These are phyloP conservation scores for Cryptus viduatorius DNA, from an alignment of 2,888 invertebrate genomes.

Conservation along the genomic window DNA sequence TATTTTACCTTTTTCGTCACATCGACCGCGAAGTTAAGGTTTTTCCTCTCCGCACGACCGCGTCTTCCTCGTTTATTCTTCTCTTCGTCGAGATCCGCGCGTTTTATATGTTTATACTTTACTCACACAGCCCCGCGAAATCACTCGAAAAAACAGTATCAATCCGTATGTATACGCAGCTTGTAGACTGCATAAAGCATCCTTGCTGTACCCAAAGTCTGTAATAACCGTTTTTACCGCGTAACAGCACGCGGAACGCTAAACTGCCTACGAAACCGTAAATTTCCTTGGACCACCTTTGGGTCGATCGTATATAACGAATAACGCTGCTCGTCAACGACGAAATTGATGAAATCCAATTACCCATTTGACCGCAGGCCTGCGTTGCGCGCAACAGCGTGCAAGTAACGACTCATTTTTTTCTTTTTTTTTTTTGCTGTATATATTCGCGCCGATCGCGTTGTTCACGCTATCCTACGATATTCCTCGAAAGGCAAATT, in stretches of 20 bases:
- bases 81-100: too few species aligned
- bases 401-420: neutral
- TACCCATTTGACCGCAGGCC: neutral
- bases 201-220: neutral
- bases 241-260: slow-evolving; percentile 7
- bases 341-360: slow-evolving; percentile 7
- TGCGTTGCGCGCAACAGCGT: neutral
- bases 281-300: slow-evolving; percentile 29
- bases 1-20: neutral
- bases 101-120: too few species aligned
- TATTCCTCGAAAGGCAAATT: too few species aligned
- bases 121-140: too few species aligned
- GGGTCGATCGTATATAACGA: slow-evolving; percentile 9
- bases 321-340: slow-evolving; percentile 10
- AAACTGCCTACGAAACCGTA: slow-evolving; percentile 21
- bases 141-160: too few species aligned
- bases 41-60: too few species aligned
- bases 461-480: too few species aligned
- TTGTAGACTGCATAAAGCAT: neutral
- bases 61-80: too few species aligned
- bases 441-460: too few species aligned
- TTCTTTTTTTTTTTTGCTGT: too few species aligned
- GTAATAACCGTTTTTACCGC: neutral
- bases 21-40: too few species aligned
- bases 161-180: too few species aligned